A percentile compares a stretch with the other conserved stretches of the same genome.
Evolutionary conservation across 2,888 invertebrate species (phyloP).

Genomic region (Limnephilus auricula): DNA sequence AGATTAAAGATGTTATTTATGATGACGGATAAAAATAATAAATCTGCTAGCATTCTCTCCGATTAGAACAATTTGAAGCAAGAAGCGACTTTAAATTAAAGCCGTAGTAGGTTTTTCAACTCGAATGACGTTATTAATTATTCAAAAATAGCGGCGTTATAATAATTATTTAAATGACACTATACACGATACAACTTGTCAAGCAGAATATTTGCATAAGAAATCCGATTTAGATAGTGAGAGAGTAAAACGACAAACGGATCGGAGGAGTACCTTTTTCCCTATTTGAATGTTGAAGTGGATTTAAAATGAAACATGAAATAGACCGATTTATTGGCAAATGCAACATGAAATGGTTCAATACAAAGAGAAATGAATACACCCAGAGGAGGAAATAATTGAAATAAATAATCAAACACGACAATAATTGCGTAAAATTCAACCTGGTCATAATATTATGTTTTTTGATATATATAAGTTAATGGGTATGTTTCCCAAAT

Average conservation of each 20-base stretch:
- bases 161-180: neutral
- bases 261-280: neutral
- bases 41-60: neutral
- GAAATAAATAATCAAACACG: neutral
- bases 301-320: neutral
- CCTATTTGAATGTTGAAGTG: neutral
- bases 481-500: no score
- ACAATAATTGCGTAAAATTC: neutral
- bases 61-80: neutral
- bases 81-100: neutral
- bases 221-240: neutral
- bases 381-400: neutral
- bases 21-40: no score
- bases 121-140: neutral
- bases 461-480: no score
- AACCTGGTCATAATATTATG: no score
- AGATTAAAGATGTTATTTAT: no score
- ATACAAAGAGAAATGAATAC: neutral
- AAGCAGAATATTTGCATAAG: slow-evolving; percentile 2
- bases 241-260: neutral
- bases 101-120: neutral
- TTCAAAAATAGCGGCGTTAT: neutral
- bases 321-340: neutral
- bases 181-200: neutral
- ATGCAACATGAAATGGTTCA: neutral